Conservation (phyloP, 2,113 vertebrate genomes). For the Zosterops pallidus region DNA sequence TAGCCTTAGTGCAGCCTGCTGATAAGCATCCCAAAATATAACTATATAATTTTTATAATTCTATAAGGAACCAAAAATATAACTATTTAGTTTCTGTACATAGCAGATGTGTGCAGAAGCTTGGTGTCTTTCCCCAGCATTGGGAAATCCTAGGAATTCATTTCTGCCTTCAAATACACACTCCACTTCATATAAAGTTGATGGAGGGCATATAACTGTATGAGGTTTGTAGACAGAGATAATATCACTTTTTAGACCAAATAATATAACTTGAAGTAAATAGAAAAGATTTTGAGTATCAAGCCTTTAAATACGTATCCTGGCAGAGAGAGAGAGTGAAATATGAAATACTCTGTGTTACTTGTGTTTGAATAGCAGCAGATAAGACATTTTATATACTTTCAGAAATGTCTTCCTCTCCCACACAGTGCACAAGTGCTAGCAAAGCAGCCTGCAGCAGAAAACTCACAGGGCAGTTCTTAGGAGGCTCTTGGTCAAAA, state of each 20-base stretch:
- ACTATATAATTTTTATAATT: neutral
- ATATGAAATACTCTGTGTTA: neutral
- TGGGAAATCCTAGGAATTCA: neutral
- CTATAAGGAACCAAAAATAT: neutral
- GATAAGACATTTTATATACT: neutral
- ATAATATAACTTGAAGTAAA: neutral
- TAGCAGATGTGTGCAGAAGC: neutral
- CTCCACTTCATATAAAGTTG: neutral
- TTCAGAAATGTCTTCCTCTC: neutral
- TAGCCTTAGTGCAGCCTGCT: neutral
- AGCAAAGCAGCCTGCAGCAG: neutral
- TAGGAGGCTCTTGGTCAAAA: neutral
- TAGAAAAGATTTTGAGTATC: neutral
- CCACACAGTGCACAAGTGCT: rapidly evolving
- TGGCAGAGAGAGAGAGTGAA: neutral
- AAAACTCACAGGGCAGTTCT: neutral
- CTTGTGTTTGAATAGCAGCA: neutral
- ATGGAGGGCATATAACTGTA: neutral
- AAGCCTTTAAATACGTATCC: neutral
- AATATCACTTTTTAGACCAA: neutral
- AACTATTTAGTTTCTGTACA: neutral
- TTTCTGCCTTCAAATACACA: neutral
- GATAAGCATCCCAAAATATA: neutral
- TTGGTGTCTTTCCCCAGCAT: neutral
- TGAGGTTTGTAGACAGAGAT: neutral